Base-by-base conservation (phyloP, 2,113 vertebrate species). In the Propithecus coquereli region DNA sequence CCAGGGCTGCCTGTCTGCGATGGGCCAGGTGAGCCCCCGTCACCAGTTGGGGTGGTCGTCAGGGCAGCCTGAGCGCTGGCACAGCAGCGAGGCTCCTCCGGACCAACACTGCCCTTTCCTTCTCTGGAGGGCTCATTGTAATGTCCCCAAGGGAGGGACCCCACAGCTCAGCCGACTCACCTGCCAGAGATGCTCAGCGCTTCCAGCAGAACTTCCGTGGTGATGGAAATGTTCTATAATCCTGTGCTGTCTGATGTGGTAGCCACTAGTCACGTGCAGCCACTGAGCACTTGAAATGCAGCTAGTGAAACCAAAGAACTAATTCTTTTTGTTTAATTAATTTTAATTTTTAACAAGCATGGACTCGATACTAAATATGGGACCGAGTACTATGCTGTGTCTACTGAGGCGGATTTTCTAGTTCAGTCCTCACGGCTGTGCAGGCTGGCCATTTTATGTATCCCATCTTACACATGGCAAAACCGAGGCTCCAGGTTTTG, bases 331-430 rank as follows among this genome's bases (percentile, higher is more conserved):
- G n/a, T 52, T 76, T 85, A 20, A 50, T 90, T 54, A 18, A 50
- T 71, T 91, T 91, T 81, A 50, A 34, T 45, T 87, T 65, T 83
- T 34, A 83, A 76, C n/a, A 74, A 63, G 34, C 30, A 47, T 8
- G 12, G 30, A 20, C 40, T 77, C 11, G 0, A 8, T 79, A 20
- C 8, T 92, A 18, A 40, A 2, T 4, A 68, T 7, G 9, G 65
- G 37, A 18, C 63, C 17, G 22, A 40, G 30, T 8, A 47, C 22
- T 18, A 16, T 32, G 3, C 34, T 47, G 65, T 20, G 13, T 82
- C 45, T 77, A 7, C 52, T 3, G 2, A 23, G 32, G 20, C 68
- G 45, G 14, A 23, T 43, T 74, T 90, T 27, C 54, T 45, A 40
- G 34, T 88, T 77, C 20, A 50, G 4, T 65, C 20, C 10, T 80